Evolutionary conservation across 2,888 invertebrate species (phyloP).

Genomic region (Leistus spinibarbis): DNA sequence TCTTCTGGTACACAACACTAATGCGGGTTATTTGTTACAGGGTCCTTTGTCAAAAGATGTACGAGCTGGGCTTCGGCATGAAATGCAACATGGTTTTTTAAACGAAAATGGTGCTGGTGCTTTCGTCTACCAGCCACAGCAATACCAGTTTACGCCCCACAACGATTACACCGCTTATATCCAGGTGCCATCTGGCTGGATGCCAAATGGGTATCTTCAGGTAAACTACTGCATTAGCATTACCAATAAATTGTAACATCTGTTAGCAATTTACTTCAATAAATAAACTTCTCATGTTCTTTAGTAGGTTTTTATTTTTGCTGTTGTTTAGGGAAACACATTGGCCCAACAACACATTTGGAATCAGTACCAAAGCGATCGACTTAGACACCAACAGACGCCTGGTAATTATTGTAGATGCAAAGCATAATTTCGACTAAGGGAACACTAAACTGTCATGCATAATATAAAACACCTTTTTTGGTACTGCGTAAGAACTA

Average conservation of each 20-base stretch:
- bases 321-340: conserved; percentile 12
- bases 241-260: too few relatives aligned
- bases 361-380: conserved; percentile 29
- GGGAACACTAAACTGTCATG: not conserved
- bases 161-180: conserved; percentile 19
- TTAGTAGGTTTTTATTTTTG: not conserved
- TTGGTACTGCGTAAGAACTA: conserved; percentile 7
- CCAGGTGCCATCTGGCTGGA: conserved; percentile 13
- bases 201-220: conserved; percentile 24
- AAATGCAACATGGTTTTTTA: conserved; percentile 25
- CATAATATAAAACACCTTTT: not conserved
- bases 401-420: conserved; percentile 13
- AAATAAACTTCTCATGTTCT: too few relatives aligned
- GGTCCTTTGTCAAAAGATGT: conserved; percentile 9
- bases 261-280: too few relatives aligned
- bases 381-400: conserved; percentile 18
- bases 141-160: conserved; percentile 19
- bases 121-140: conserved; percentile 18
- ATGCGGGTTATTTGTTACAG: too few relatives aligned
- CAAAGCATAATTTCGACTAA: not conserved
- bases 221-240: not conserved
- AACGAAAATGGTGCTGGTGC: conserved; percentile 1
- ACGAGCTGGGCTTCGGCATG: conserved; percentile 15
- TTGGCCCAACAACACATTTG: conserved; percentile 23
- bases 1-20: too few relatives aligned